phyloP scores from a whole-genome alignment of 2,888 invertebrate species.

The Lasioglossum pauxillum region DNA sequence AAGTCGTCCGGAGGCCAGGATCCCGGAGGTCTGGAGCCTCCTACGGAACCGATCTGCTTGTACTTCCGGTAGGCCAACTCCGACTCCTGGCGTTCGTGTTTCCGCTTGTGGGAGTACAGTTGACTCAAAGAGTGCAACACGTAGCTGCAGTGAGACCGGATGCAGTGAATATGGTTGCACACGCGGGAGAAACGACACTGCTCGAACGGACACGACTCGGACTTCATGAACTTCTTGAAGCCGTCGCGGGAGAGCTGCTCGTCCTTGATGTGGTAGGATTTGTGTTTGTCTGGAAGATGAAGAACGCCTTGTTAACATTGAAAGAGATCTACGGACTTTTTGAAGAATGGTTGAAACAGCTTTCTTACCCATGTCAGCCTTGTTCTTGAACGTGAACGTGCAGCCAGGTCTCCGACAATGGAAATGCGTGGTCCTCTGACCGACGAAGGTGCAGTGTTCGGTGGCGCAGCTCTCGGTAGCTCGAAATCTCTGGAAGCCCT shows the following conservation, averaged over 20 bases:
- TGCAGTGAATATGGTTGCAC: conserved; percentile 99
- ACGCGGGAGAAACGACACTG: conserved; percentile 97
- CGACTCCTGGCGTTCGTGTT: conserved; percentile 97
- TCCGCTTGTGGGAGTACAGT: conserved; percentile 98
- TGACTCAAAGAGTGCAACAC: conserved; percentile 98
- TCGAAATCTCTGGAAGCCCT: conserved; percentile 98
- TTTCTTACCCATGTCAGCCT: conserved; percentile 98
- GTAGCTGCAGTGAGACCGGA: conserved; percentile 96
- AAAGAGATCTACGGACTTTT: too few species aligned
- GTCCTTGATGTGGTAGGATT: conserved; percentile 98
- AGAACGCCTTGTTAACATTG: neutral
- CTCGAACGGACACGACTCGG: conserved; percentile 96
- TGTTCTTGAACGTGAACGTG: conserved; percentile 98
- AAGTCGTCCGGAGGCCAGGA: conserved; percentile 81
- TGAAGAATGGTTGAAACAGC: neutral
- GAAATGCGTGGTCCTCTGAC: conserved; percentile 98
- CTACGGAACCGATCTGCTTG: conserved; percentile 86
- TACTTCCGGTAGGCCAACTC: conserved; percentile 94
- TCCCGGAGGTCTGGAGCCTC: conserved; percentile 84
- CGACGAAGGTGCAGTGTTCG: conserved; percentile 95
- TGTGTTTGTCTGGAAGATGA: conserved; percentile 95
- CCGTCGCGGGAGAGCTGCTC: conserved; percentile 97
- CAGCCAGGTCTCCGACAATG: conserved; percentile 97
- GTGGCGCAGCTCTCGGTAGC: conserved; percentile 98
- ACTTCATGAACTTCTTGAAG: conserved; percentile 99